A percentile compares a stretch with the other conserved stretches of the same genome.
phyloP scores from a whole-genome alignment of 2,797 vertebrate genomes.

The Sebastes minor region DNA sequence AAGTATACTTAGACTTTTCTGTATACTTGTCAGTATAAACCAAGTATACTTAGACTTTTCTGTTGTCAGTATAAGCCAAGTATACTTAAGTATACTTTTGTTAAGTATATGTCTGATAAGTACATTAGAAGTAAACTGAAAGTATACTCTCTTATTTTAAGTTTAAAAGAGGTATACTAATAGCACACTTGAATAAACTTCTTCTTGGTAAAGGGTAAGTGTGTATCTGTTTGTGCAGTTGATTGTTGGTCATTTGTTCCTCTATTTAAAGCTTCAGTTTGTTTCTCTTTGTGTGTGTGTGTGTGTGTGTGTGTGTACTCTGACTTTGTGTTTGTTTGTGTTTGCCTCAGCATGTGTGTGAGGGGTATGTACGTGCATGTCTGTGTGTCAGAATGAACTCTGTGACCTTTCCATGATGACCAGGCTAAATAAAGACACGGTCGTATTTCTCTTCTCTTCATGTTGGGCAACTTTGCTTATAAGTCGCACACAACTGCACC shows the following conservation, averaged over 20 bases:
- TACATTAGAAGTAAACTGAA: too few species aligned
- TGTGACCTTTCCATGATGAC: conserved; percentile 57
- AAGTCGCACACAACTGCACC: conserved; percentile 26
- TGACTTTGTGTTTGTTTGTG: not conserved
- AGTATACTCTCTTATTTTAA: too few species aligned
- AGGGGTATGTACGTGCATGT: not conserved
- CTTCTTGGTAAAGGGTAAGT: not conserved
- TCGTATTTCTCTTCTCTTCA: conserved; percentile 33
- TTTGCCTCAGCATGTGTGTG: conserved; percentile 1
- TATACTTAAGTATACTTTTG: too few species aligned
- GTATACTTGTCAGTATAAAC: too few species aligned
- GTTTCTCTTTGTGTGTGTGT: conserved; percentile 34
- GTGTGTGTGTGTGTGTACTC: not conserved
- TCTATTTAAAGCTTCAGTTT: conserved; percentile 56
- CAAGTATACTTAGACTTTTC: too few species aligned
- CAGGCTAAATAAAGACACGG: conserved; percentile 62
- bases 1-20: too few species aligned
- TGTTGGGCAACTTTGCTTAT: conserved; percentile 34
- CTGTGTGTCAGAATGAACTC: conserved; percentile 45
- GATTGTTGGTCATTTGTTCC: conserved; percentile 44
- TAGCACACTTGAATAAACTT: too few species aligned
- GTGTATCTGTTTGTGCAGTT: conserved; percentile 1
- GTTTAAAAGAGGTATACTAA: too few species aligned
- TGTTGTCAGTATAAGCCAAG: too few species aligned
- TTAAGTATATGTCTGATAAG: too few species aligned